Conservation (phyloP, 2,888 invertebrate genomes). For the Imbricaverruca yamaguchii region DNA sequence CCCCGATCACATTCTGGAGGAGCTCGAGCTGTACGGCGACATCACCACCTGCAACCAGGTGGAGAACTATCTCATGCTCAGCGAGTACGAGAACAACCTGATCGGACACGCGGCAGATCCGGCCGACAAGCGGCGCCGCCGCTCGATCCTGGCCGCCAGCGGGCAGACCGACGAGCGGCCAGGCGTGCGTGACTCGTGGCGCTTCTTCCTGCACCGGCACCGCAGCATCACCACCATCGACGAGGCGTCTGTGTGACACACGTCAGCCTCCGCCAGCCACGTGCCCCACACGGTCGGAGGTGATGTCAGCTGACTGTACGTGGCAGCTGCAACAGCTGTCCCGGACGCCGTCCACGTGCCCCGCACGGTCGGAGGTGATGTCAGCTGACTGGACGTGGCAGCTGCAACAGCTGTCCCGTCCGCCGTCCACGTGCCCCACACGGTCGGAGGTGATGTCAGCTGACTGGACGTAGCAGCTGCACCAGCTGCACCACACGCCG, state of each 20-base stretch:
- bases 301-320: no score
- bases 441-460: no score
- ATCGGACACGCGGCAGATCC: conserved; percentile 65
- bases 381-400: no score
- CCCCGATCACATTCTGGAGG: conserved; percentile 68
- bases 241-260: conserved; percentile 9
- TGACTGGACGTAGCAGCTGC: no score
- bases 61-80: conserved; percentile 76
- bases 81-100: conserved; percentile 76
- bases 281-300: no score
- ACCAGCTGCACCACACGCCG: no score
- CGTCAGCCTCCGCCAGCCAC: no score
- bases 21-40: conserved; percentile 44
- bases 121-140: conserved; percentile 3
- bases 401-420: no score
- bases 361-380: no score
- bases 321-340: no score
- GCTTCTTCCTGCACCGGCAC: conserved; percentile 5
- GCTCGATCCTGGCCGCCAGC: not conserved
- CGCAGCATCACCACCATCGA: conserved; percentile 12
- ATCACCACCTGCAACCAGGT: conserved; percentile 48
- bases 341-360: no score
- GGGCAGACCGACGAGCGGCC: not conserved
- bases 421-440: no score
- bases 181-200: not conserved